These are phyloP conservation scores for Staurois parvus DNA, from an alignment of 2,797 vertebrate species.

Conservation along the genomic window DNA sequence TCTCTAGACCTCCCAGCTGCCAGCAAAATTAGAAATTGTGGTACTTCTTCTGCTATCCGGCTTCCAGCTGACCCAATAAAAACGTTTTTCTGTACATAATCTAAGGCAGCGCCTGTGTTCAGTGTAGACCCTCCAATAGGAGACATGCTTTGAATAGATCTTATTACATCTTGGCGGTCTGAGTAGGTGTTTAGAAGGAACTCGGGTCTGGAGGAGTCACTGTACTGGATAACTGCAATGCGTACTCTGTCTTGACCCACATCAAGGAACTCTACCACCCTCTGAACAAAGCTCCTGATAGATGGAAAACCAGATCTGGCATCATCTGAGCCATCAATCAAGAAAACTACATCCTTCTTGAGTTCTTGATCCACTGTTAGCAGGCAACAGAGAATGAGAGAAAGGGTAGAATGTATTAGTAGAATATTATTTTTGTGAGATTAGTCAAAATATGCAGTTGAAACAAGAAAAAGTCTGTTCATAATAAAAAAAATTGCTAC, in stretches of 20 bases:
- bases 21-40: constrained; percentile 89
- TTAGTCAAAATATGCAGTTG: neutral
- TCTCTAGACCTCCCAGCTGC: constrained; percentile 88
- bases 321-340: constrained; percentile 92
- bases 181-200: constrained; percentile 90
- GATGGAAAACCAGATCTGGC: constrained; percentile 84
- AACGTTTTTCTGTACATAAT: constrained; percentile 85
- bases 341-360: constrained; percentile 90
- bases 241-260: constrained; percentile 83
- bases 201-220: constrained; percentile 82
- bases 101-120: constrained; percentile 88
- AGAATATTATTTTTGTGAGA: neutral
- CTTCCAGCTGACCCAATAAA: constrained; percentile 85
- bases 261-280: constrained; percentile 82
- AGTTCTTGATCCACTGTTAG: constrained; percentile 33
- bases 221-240: constrained; percentile 90
- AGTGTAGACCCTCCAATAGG: constrained; percentile 84
- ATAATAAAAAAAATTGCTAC: neutral
- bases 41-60: constrained; percentile 78
- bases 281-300: constrained; percentile 84
- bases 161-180: constrained; percentile 81
- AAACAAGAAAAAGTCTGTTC: neutral
- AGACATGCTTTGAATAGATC: constrained; percentile 79
- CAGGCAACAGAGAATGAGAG: constrained; percentile 36
- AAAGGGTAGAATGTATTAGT: constrained; percentile 28